These are phyloP conservation scores for Brenthis ino DNA, from an alignment of 2,888 invertebrate species.

Conservation along the genomic window DNA sequence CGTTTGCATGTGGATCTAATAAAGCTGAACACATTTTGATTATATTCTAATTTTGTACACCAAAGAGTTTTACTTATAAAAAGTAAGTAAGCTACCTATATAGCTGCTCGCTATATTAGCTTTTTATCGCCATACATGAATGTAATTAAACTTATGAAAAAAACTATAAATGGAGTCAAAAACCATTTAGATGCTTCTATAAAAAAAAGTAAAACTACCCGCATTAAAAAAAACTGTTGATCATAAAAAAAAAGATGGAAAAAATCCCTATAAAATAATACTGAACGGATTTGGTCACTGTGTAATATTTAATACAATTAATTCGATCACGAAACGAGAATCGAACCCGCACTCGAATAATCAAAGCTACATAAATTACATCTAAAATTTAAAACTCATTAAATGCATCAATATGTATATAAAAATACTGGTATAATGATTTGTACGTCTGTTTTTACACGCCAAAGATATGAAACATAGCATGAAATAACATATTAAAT, in stretches of 20 bases:
- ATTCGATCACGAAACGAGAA: slow-evolving; percentile 1
- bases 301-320: slow-evolving; percentile 8
- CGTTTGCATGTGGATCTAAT: too few species aligned
- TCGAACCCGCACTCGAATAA: not conserved
- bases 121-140: too few species aligned
- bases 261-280: slow-evolving; percentile 22
- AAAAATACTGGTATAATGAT: slow-evolving; percentile 61
- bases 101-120: too few species aligned
- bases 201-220: slow-evolving; percentile 19
- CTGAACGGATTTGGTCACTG: slow-evolving; percentile 29
- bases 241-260: not conserved
- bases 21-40: too few species aligned
- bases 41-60: too few species aligned
- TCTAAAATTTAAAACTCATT: slow-evolving; percentile 42
- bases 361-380: slow-evolving; percentile 8
- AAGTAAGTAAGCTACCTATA: too few species aligned
- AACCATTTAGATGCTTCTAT: too few species aligned
- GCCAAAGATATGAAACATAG: slow-evolving; percentile 13
- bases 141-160: too few species aligned
- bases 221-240: slow-evolving; percentile 10
- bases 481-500: not conserved
- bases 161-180: too few species aligned
- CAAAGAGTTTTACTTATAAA: too few species aligned
- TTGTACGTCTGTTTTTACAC: slow-evolving; percentile 38
- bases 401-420: slow-evolving; percentile 60